Evolutionary conservation across 2,797 vertebrate species (phyloP).

Genomic region (Liparis tanakae): DNA sequence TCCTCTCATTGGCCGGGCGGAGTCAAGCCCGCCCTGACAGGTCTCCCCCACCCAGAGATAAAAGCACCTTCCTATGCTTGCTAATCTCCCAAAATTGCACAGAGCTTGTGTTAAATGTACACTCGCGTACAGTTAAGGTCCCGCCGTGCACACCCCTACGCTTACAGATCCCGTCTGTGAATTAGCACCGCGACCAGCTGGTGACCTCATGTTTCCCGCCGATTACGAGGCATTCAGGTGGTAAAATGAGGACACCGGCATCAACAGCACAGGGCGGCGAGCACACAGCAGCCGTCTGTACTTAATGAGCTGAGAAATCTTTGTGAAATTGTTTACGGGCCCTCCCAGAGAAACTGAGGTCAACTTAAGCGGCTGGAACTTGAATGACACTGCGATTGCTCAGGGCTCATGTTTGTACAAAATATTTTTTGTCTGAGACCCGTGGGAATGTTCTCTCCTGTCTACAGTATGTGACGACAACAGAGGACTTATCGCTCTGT

Average conservation of each 20-base stretch:
- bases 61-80: conserved; percentile 42
- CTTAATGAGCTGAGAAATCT: conserved; percentile 33
- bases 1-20: conserved; percentile 60
- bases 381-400: conserved; percentile 41
- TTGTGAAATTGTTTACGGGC: conserved; percentile 23
- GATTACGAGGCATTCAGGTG: conserved; percentile 8
- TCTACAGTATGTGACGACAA: conserved; percentile 25
- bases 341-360: conserved; percentile 30
- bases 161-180: conserved; percentile 32
- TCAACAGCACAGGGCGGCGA: conserved; percentile 3
- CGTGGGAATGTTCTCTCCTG: conserved; percentile 31
- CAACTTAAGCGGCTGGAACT: conserved; percentile 35
- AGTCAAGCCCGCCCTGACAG: conserved; percentile 49
- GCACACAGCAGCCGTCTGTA: conserved; percentile 36
- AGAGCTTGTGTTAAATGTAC: conserved; percentile 29
- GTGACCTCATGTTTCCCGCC: conserved; percentile 35
- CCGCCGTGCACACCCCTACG: neutral
- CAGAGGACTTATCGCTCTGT: conserved; percentile 43
- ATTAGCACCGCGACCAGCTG: conserved; percentile 22
- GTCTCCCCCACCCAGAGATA: conserved; percentile 29
- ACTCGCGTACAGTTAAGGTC: conserved; percentile 20
- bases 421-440: conserved; percentile 36
- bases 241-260: conserved; percentile 7
- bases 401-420: conserved; percentile 26
- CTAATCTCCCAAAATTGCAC: conserved; percentile 38